Base-by-base conservation (phyloP, 2,888 invertebrate species). In the Polylopha cassiicola region DNA sequence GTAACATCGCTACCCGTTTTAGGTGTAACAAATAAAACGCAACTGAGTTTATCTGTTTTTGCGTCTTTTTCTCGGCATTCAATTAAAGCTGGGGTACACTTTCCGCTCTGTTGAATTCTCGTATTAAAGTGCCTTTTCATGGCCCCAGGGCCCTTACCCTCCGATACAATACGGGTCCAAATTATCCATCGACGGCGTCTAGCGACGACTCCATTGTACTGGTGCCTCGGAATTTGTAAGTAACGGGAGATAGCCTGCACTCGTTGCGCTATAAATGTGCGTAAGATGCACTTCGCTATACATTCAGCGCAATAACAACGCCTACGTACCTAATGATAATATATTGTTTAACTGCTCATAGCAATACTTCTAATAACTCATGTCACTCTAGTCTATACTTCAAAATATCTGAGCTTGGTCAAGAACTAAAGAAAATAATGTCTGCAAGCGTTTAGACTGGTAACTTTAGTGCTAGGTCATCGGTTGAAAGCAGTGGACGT, bases 231-330 rank as follows among this genome's bases (percentile, higher is more conserved):
- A 73, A 78, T 75, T 72, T 67, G 62, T 70, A 54, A 61, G 57
- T 76, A 75, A 77, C 75, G 75, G 75, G 71, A 73, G 65, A 69
- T 71, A 53, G 59, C 65, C 72, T 69, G 65, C 69, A 73, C 59
- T 70, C 59, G 52, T 58, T 58, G 39, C 28, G 50, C 48, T 56
- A 58, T 53, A 56, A 65, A 66, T 60, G 56, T 71, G 67, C 68
- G 66, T 73, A 65, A 65, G 65, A 56, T 67, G 70, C 68, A 70
- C 66, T 73, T 74, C 58, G 66, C 71, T 60, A 60, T 61, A 65
- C 59, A 54, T 53, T 59, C 56, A 36, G 36, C 41, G 41, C 41
- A 41, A 36, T 34, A 36, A 34, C 39, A 39, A 34, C 23, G 22
- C 8, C 29, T 18, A 14, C 32, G 22, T 15, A 4, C 18, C 20